phyloP scores from a whole-genome alignment of 2,113 vertebrate genomes.

The Shinisaurus crocodilurus region DNA sequence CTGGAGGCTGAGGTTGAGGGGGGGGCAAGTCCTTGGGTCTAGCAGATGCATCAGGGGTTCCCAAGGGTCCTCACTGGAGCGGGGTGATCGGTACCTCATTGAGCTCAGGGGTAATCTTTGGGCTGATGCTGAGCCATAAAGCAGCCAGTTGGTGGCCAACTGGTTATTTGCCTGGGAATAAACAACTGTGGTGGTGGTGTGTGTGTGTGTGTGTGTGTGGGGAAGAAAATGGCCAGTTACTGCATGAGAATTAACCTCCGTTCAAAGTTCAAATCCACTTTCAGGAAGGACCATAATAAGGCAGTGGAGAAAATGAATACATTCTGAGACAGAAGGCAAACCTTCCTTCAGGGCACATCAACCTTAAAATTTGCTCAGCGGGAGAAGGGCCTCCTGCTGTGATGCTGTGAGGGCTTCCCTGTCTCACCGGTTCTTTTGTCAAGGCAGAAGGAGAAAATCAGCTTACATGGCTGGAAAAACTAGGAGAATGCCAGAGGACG shows the following conservation, averaged over 20 bases:
- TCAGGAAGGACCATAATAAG: slow-evolving; percentile 1
- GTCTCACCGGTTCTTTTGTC: neutral
- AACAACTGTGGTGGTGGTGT: slow-evolving; percentile 9
- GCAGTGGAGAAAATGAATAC: slow-evolving; percentile 21
- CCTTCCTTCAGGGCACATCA: neutral
- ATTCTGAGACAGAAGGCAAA: neutral
- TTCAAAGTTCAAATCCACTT: neutral
- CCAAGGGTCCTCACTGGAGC: too few species aligned
- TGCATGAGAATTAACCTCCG: slow-evolving; percentile 8
- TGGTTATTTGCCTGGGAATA: neutral
- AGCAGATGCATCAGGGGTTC: too few species aligned
- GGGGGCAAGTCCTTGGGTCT: too few species aligned
- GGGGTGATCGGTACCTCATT: too few species aligned
- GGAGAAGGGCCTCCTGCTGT: neutral
- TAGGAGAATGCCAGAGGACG: neutral
- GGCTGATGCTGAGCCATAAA: neutral
- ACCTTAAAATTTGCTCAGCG: slow-evolving; percentile 13
- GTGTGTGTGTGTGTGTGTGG: neutral
- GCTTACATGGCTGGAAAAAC: neutral
- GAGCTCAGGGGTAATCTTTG: too few species aligned
- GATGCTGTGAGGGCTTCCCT: neutral
- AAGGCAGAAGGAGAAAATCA: neutral
- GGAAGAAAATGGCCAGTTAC: slow-evolving; percentile 5
- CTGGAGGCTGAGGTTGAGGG: too few species aligned
- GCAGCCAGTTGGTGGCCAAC: neutral